Evolutionary conservation across 92 coral and sea anemone species (phyloP), one percentile per base, ranked within the genome.

Genomic region (Hydrozoanthus gracilis): DNA sequence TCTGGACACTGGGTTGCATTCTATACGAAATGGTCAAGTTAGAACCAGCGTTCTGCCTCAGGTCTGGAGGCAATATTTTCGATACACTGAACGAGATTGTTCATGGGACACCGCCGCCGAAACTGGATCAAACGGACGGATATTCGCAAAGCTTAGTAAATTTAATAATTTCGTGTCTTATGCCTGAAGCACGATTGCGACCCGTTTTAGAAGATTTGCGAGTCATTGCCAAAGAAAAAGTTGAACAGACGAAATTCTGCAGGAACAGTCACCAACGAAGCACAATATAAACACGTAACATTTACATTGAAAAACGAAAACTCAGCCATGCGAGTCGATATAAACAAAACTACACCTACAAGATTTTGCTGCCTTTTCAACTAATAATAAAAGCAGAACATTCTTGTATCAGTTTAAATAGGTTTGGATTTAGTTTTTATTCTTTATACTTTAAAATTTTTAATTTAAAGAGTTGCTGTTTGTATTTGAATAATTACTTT

Each of bases 1-100:
- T 92, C 2, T 93, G 96, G 96, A 61, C 92, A 66, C 61, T 93
- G 15, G 96, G 96, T 14, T 93, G 96, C 48, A 87, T 92, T 54
- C 87, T 84, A 3, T 93, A 89, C 62, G 96, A 93, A 20, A 64
- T 93, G 90, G 86, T 75, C 13, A 72, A 89, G 60, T 51, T 85
- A 18, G 94, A 91, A 76, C 92, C 95, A 0, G 96, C 96, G 16
- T 93, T 89, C 62, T 77, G 64, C 67, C 84, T 77, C 1, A 60
- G 76, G 3, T 54, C 68, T 44, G 93, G 92, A 12, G 86, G 82
- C 16, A 92, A 87, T 44, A 49, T 92, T 44, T 93, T 91, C 55
- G 91, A 87, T 62, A 74, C 67, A 50, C 84, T 93, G 55, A 92
- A 92, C 18, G 91, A 87, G 66, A 89, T 93, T 5, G 96, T 93